Evolutionary conservation across 1,140 invertebrate species (phyloP).

Genomic region (Drosophila busckii): DNA sequence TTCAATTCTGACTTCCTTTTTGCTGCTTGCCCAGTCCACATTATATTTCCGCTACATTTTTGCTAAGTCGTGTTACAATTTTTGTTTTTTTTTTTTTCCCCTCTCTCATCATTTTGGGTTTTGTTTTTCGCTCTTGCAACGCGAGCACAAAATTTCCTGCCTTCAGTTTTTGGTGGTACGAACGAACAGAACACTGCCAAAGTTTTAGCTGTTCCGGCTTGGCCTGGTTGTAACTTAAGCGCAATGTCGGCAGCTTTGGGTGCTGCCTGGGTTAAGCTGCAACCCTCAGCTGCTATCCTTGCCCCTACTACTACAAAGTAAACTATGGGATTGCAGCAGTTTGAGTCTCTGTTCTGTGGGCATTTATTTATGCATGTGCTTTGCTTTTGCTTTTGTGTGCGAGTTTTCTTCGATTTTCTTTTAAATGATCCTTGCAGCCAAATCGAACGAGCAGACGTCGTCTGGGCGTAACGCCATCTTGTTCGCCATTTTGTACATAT

Average conservation of each 20-base stretch:
- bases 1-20: slow-evolving; percentile 1
- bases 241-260: background rate
- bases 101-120: too few species aligned
- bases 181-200: slow-evolving; percentile 7
- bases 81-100: slow-evolving; percentile 7
- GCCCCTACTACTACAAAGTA: too few species aligned
- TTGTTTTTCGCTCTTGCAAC: slow-evolving; percentile 16
- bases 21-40: background rate
- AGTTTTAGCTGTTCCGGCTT: slow-evolving; percentile 19
- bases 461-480: slow-evolving; percentile 3
- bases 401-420: slow-evolving; percentile 3
- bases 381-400: background rate
- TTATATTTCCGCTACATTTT: slow-evolving; percentile 30
- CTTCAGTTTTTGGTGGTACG: slow-evolving; percentile 23
- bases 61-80: slow-evolving; percentile 31
- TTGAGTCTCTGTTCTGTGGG: slow-evolving; percentile 18
- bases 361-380: slow-evolving; percentile 32
- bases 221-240: slow-evolving; percentile 23
- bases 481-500: slow-evolving; percentile 15
- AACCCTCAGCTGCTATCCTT: background rate
- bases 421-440: slow-evolving; percentile 30
- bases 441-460: slow-evolving; percentile 27
- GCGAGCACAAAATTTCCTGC: slow-evolving; percentile 32
- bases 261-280: slow-evolving; percentile 5
- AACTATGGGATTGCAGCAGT: slow-evolving; percentile 11